phyloP scores from a whole-genome alignment of 2,113 vertebrate species.

The Limnothrissa miodon region DNA sequence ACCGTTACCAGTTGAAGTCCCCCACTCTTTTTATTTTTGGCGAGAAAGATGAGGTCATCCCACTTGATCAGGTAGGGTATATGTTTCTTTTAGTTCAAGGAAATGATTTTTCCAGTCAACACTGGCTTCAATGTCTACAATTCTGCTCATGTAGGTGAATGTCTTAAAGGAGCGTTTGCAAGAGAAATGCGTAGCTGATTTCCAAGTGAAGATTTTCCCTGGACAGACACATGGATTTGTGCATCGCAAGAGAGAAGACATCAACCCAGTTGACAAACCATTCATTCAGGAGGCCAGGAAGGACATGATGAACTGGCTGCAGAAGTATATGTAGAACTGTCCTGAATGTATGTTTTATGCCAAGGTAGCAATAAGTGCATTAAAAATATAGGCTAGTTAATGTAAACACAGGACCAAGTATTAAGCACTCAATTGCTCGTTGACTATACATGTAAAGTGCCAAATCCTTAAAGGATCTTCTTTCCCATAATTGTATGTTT shows the following conservation, averaged over 20 bases:
- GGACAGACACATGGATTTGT: constrained; percentile 91
- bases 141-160: constrained; percentile 65
- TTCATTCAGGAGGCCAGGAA: constrained; percentile 82
- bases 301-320: constrained; percentile 86
- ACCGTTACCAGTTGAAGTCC: constrained; percentile 66
- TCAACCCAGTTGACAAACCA: constrained; percentile 75
- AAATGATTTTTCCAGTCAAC: background rate
- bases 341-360: background rate
- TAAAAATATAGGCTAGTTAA: background rate
- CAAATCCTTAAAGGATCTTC: background rate
- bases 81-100: background rate
- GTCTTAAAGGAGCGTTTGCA: constrained; percentile 78
- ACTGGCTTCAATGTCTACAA: background rate
- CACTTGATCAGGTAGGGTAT: constrained; percentile 70
- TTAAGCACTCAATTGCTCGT: background rate
- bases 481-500: background rate
- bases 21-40: constrained; percentile 81
- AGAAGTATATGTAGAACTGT: constrained; percentile 74
- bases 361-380: background rate
- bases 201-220: constrained; percentile 86
- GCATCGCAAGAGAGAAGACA: constrained; percentile 84
- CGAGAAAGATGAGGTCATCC: constrained; percentile 72
- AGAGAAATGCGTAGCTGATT: constrained; percentile 77
- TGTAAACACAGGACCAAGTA: background rate
- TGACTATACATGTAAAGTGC: background rate